Percentiles rank a stretch among this genome's conserved stretches.
These are phyloP conservation scores for Beaufortia kweichowensis DNA, from an alignment of 2,113 vertebrate species.

Conservation along the genomic window DNA sequence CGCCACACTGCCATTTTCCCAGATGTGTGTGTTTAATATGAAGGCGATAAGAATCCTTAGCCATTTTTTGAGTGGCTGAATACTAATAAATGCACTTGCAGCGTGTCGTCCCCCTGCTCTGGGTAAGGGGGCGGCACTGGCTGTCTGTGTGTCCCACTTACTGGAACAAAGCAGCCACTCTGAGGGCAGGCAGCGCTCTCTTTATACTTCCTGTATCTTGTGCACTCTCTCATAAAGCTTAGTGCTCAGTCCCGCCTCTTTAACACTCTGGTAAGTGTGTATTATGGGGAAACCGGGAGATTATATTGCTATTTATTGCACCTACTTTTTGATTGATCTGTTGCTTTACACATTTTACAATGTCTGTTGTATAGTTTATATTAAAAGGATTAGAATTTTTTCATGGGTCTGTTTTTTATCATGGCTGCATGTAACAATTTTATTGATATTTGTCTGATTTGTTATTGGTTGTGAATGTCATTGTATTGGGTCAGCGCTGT, in stretches of 20 bases:
- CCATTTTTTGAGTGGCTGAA: background rate
- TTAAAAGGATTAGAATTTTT: background rate
- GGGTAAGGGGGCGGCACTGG: constrained; percentile 56
- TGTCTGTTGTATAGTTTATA: background rate
- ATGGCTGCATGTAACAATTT: background rate
- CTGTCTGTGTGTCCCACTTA: constrained; percentile 55
- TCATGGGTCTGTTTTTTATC: background rate
- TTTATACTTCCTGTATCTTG: background rate
- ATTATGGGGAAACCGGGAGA: background rate
- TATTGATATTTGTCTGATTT: too few species aligned
- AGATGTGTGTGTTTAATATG: background rate
- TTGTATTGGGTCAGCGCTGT: too few species aligned
- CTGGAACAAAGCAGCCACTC: constrained; percentile 31
- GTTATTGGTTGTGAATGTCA: too few species aligned
- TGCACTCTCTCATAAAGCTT: background rate
- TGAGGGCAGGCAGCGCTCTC: constrained; percentile 1
- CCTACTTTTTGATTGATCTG: too few species aligned
- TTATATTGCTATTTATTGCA: background rate
- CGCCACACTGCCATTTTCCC: too few species aligned
- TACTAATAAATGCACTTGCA: constrained; percentile 54
- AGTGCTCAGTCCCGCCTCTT: background rate
- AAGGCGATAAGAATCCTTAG: background rate
- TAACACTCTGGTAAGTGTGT: constrained; percentile 2
- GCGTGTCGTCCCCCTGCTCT: constrained; percentile 63
- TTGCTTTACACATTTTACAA: too few species aligned